Conservation (phyloP, 2,113 vertebrate genomes). For the Microtus richardsoni region DNA sequence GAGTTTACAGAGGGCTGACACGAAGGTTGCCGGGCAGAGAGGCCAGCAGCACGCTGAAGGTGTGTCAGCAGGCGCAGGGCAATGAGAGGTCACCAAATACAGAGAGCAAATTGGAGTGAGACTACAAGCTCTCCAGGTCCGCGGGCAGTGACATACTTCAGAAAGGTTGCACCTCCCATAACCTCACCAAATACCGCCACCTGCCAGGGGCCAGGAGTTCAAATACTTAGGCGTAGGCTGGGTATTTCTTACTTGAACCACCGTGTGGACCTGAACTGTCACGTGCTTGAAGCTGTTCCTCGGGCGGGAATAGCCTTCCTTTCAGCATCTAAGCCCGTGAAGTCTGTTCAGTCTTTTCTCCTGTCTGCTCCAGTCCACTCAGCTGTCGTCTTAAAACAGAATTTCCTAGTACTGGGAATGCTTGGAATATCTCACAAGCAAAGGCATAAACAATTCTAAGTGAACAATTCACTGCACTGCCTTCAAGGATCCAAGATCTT, state of each 20-base stretch:
- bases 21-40: neutral
- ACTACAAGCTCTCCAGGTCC: neutral
- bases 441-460: constrained; percentile 44
- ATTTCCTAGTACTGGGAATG: constrained; percentile 48
- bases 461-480: constrained; percentile 55
- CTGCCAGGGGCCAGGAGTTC: neutral
- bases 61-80: neutral
- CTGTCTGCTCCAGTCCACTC: constrained; percentile 26
- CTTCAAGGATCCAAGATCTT: constrained; percentile 60
- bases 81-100: neutral
- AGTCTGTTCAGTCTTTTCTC: neutral
- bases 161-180: neutral
- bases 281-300: neutral
- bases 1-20: neutral
- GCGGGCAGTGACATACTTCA: neutral
- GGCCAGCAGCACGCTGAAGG: neutral
- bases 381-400: constrained; percentile 53
- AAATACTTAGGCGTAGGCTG: neutral
- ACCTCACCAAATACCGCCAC: neutral
- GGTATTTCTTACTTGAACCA: neutral
- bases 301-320: neutral
- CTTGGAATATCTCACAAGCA: constrained; percentile 60
- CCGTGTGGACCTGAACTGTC: neutral
- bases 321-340: neutral
- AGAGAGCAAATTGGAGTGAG: neutral